Percentiles rank a stretch among this genome's conserved stretches.
phyloP scores from a whole-genome alignment of 2,113 vertebrate genomes.

The Dipodomys merriami region DNA sequence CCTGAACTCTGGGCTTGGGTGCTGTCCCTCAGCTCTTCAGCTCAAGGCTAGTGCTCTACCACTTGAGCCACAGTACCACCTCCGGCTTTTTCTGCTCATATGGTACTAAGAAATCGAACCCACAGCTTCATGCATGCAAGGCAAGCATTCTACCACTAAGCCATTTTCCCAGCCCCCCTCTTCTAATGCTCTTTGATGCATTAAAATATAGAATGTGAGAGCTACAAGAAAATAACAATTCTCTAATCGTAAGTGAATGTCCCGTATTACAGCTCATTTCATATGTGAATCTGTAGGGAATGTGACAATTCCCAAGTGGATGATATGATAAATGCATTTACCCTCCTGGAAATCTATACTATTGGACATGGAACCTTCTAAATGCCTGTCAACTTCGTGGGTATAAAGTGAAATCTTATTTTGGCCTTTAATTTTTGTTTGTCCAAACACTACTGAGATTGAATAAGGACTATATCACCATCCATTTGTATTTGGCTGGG shows the following conservation, averaged over 20 bases:
- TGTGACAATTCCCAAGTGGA: background rate
- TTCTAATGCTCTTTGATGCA: background rate
- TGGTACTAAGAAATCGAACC: too few species aligned
- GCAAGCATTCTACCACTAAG: too few species aligned
- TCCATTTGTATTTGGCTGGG: background rate
- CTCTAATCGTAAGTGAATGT: background rate
- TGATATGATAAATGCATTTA: background rate
- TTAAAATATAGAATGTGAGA: slow-evolving; percentile 53
- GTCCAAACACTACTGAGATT: background rate
- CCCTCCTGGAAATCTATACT: background rate
- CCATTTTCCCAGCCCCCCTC: too few species aligned
- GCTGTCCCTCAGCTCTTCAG: too few species aligned
- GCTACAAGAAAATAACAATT: background rate
- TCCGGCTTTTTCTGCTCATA: too few species aligned
- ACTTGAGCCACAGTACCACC: too few species aligned
- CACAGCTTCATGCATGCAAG: too few species aligned
- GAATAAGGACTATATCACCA: background rate
- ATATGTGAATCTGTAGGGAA: background rate
- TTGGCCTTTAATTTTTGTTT: background rate
- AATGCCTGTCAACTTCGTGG: background rate
- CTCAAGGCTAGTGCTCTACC: too few species aligned
- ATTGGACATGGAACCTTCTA: background rate
- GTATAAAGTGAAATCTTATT: background rate
- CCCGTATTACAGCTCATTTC: background rate
- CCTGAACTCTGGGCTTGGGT: too few species aligned